Conservation (phyloP, 2,113 vertebrate species). For the Psittacus erithacus region DNA sequence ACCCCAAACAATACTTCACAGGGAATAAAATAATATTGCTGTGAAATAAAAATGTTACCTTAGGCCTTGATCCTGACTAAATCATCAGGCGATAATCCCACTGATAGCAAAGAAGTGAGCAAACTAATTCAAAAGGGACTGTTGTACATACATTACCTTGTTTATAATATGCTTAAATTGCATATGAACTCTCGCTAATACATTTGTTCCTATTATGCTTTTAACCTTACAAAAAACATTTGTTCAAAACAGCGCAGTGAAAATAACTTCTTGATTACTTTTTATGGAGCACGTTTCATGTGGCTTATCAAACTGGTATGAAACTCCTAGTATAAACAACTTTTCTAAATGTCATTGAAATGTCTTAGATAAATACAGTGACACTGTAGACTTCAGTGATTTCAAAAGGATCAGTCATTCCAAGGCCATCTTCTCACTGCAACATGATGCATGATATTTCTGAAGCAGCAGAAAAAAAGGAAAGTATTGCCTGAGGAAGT, state of each 20-base stretch:
- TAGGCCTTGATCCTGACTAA: neutral
- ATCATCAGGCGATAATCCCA: neutral
- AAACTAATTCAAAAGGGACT: neutral
- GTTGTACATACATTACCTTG: neutral
- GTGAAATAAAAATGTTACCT: neutral
- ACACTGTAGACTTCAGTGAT: slow-evolving; percentile 42
- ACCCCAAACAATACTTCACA: neutral
- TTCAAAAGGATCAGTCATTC: slow-evolving; percentile 65
- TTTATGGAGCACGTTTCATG: neutral
- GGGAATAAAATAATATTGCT: neutral
- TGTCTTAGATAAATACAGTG: slow-evolving; percentile 49
- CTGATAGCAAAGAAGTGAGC: neutral
- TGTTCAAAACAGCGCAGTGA: neutral
- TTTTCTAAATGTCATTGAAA: slow-evolving; percentile 52
- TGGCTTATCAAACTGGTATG: neutral
- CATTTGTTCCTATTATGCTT: neutral
- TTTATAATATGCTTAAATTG: neutral
- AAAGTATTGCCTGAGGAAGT: slow-evolving; percentile 74
- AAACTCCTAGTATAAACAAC: slow-evolving; percentile 32
- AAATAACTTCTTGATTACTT: neutral
- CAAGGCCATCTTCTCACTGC: slow-evolving; percentile 65
- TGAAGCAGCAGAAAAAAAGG: slow-evolving; percentile 67
- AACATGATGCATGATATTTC: slow-evolving; percentile 70
- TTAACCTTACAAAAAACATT: neutral
- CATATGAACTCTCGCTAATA: neutral